Percentiles rank a stretch among this genome's conserved stretches.
These are phyloP conservation scores for Peromyscus melanophrys DNA, from an alignment of 2,797 vertebrate genomes.

Conservation along the genomic window DNA sequence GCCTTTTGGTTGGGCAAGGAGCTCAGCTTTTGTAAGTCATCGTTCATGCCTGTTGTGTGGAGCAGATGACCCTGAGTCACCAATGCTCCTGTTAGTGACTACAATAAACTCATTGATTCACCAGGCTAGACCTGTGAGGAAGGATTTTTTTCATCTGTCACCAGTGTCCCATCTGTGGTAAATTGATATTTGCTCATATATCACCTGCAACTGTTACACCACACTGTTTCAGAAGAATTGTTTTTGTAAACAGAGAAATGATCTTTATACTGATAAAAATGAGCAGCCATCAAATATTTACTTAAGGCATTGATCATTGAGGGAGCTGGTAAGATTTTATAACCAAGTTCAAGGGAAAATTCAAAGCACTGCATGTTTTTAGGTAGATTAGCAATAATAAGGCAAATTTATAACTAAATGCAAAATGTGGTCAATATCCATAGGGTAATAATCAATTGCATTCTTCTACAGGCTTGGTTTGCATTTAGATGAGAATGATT, in stretches of 20 bases:
- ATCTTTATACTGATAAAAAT: background rate
- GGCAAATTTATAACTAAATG: background rate
- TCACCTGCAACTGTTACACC: background rate
- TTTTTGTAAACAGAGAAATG: background rate
- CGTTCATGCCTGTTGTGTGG: background rate
- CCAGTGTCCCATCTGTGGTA: background rate
- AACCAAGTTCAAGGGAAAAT: background rate
- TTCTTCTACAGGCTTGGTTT: background rate
- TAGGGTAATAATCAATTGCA: background rate
- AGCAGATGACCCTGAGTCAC: background rate
- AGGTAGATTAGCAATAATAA: background rate
- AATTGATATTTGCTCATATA: background rate
- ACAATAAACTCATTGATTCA: background rate
- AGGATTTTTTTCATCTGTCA: background rate
- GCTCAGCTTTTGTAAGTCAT: background rate
- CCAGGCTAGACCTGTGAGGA: background rate
- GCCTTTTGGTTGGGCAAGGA: background rate
- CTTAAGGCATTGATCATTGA: constrained; percentile 25
- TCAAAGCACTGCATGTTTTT: background rate
- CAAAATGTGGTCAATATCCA: background rate
- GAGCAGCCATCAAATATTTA: background rate
- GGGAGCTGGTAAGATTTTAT: background rate
- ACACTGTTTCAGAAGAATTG: background rate
- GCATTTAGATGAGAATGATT: constrained; percentile 3
- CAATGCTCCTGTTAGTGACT: background rate